These are phyloP conservation scores for Brachyrhaphis roseni DNA, from an alignment of 2,797 vertebrate genomes.

Conservation along the genomic window DNA sequence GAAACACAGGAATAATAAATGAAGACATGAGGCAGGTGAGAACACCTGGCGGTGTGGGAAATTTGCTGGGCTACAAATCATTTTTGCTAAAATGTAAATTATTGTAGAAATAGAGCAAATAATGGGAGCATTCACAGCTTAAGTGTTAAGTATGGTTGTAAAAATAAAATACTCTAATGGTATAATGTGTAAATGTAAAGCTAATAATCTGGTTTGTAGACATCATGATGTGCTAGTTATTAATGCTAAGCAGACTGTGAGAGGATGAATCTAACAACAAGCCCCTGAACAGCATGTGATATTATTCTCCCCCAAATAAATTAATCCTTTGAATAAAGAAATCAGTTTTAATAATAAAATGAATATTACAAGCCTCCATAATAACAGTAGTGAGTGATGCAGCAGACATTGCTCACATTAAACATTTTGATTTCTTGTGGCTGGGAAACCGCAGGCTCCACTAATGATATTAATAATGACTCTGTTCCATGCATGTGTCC, in stretches of 20 bases:
- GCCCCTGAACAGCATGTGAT: conserved; percentile 25
- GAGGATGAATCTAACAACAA: conserved; percentile 29
- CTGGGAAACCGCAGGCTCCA: conserved; percentile 7
- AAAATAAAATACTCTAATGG: not conserved
- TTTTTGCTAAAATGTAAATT: not conserved
- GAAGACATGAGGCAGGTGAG: not conserved
- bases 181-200: conserved; percentile 29
- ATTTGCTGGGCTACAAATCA: not conserved
- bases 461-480: conserved; percentile 16
- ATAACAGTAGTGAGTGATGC: conserved; percentile 6
- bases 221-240: conserved; percentile 43
- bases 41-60: not conserved
- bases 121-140: not conserved
- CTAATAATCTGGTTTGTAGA: conserved; percentile 20
- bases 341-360: conserved; percentile 23
- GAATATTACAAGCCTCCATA: conserved; percentile 2
- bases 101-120: not conserved
- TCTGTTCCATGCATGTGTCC: conserved; percentile 17
- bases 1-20: not conserved
- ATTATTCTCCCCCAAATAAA: conserved; percentile 29
- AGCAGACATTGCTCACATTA: conserved; percentile 1
- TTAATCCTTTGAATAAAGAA: conserved; percentile 2
- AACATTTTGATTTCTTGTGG: not conserved
- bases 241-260: conserved; percentile 42
- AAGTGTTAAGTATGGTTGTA: not conserved